Evolutionary conservation across 2,888 invertebrate species (phyloP).

Genomic region (Halocaridina rubra): DNA sequence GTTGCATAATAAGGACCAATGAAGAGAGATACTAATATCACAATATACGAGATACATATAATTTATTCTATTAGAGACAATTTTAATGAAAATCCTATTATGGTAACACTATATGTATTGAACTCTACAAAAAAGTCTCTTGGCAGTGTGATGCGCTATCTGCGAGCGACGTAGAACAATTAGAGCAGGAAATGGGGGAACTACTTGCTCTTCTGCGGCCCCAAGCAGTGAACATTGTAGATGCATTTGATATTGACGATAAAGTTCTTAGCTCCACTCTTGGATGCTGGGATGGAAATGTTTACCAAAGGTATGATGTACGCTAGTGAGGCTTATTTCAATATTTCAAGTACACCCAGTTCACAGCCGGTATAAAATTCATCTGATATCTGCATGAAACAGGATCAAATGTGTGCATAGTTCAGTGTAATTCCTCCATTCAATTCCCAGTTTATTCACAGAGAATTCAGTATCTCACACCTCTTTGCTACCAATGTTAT

Average conservation of each 20-base stretch:
- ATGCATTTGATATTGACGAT: conserved; percentile 88
- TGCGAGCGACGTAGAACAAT: conserved; percentile 68
- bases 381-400: neutral
- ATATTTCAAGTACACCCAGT: neutral
- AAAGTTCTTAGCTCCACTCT: conserved; percentile 78
- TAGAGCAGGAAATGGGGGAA: conserved; percentile 79
- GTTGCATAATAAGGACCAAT: too few relatives aligned
- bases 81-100: too few relatives aligned
- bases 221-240: conserved; percentile 90
- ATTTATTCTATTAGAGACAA: too few relatives aligned
- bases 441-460: too few relatives aligned
- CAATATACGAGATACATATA: too few relatives aligned
- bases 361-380: neutral
- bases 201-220: conserved; percentile 80
- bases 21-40: too few relatives aligned
- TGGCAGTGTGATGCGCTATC: conserved; percentile 78
- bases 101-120: too few relatives aligned
- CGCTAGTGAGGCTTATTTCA: neutral
- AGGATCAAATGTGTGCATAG: too few relatives aligned
- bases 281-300: conserved; percentile 86
- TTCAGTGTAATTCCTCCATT: too few relatives aligned
- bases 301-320: conserved; percentile 74
- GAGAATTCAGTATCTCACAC: too few relatives aligned
- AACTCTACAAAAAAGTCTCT: too few relatives aligned
- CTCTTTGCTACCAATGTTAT: too few relatives aligned